These are phyloP conservation scores for Phyllopteryx taeniolatus DNA, from an alignment of 2,113 vertebrate genomes.

Conservation along the genomic window DNA sequence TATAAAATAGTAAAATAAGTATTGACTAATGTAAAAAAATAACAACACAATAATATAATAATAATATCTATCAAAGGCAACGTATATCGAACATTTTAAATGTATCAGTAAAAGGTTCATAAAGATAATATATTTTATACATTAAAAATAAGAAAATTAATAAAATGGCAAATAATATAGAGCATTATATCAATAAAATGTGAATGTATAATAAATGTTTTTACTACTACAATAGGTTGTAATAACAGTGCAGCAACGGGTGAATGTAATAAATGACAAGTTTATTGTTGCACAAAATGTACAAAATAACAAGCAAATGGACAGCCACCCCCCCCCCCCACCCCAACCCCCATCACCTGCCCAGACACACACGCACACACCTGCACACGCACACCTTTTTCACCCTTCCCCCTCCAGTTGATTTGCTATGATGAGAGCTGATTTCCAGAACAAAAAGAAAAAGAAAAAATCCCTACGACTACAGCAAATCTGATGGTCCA, in stretches of 20 bases:
- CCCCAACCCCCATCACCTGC: conserved; percentile 9
- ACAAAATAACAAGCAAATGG: conserved; percentile 90
- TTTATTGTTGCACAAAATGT: conserved; percentile 90
- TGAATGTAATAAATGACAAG: conserved; percentile 79
- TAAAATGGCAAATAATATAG: neutral
- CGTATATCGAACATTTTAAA: too few relatives aligned
- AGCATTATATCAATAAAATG: neutral
- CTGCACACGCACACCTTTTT: neutral
- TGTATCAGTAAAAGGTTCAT: too few relatives aligned
- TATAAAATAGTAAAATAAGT: too few relatives aligned
- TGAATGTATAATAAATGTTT: neutral
- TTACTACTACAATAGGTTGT: neutral
- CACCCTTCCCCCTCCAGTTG: conserved; percentile 56
- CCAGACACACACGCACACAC: neutral
- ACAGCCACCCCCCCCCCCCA: conserved; percentile 40
- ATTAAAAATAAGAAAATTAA: too few relatives aligned
- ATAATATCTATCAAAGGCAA: too few relatives aligned
- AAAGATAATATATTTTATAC: too few relatives aligned
- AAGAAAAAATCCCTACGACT: conserved; percentile 55
- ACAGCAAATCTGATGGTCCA: conserved; percentile 75
- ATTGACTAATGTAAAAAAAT: too few relatives aligned
- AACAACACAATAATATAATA: too few relatives aligned
- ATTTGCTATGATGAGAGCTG: conserved; percentile 71
- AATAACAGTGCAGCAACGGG: conserved; percentile 12
- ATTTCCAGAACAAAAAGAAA: conserved; percentile 47